These are phyloP conservation scores for Diachasmimorpha longicaudata DNA, from an alignment of 1,140 invertebrate species.

Conservation along the genomic window DNA sequence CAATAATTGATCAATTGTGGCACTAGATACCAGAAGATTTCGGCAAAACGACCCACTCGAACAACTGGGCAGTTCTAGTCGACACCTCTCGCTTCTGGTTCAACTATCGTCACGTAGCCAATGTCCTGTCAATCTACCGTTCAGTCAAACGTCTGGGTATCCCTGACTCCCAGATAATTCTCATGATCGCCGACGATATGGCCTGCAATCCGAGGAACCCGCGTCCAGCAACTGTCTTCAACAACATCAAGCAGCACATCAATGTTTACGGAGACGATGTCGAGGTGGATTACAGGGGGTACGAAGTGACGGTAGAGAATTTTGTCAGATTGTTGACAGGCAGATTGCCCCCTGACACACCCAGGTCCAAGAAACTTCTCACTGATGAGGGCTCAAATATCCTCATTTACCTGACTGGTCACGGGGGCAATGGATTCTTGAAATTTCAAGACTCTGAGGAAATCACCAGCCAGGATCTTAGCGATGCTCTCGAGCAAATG, in stretches of 20 bases:
- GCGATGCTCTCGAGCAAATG: slow-evolving; percentile 99
- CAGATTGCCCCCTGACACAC: slow-evolving; percentile 86
- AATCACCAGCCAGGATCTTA: slow-evolving; percentile 97
- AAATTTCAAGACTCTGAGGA: slow-evolving; percentile 99
- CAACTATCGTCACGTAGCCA: slow-evolving; percentile 99
- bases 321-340: slow-evolving; percentile 96
- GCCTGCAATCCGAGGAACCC: slow-evolving; percentile 98
- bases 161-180: slow-evolving; percentile 94
- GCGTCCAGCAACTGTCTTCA: slow-evolving; percentile 96
- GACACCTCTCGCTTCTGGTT: slow-evolving; percentile 99
- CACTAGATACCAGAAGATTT: slow-evolving; percentile 56
- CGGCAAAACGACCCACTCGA: slow-evolving; percentile 77
- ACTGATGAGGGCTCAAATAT: slow-evolving; percentile 98
- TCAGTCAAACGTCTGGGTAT: slow-evolving; percentile 98
- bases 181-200: slow-evolving; percentile 99
- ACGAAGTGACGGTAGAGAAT: slow-evolving; percentile 98
- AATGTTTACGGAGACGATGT: slow-evolving; percentile 99
- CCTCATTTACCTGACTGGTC: slow-evolving; percentile 94
- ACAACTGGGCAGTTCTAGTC: slow-evolving; percentile 99
- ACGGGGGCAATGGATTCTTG: slow-evolving; percentile 98
- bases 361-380: slow-evolving; percentile 92
- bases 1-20: no score
- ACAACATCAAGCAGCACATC: slow-evolving; percentile 97
- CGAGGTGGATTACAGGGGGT: slow-evolving; percentile 98
- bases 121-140: slow-evolving; percentile 97